Conservation (phyloP, 2,888 invertebrate species). For the Philaethria dido region DNA sequence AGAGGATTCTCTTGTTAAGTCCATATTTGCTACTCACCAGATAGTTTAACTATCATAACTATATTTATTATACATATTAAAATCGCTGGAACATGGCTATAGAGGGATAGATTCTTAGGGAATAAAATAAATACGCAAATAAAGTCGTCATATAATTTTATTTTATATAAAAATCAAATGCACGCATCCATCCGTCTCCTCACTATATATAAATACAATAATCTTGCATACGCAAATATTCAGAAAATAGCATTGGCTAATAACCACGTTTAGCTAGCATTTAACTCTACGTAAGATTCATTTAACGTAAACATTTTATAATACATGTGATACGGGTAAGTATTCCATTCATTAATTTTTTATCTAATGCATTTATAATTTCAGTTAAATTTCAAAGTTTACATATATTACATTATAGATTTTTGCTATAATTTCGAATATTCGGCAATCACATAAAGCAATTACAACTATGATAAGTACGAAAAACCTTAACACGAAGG, state of each 20-base stretch:
- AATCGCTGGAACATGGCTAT: too few relatives aligned
- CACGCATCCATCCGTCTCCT: conserved; percentile 75
- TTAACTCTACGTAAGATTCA: conserved; percentile 73
- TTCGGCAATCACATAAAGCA: conserved; percentile 76
- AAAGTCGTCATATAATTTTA: conserved; percentile 78
- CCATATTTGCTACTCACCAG: too few relatives aligned
- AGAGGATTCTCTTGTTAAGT: too few relatives aligned
- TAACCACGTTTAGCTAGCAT: conserved; percentile 80
- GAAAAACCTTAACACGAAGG: conserved; percentile 78
- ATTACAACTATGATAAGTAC: conserved; percentile 78
- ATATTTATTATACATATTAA: neutral
- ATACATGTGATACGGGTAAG: conserved; percentile 72
- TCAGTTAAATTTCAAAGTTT: conserved; percentile 61
- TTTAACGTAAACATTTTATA: conserved; percentile 71
- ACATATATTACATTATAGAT: conserved; percentile 76
- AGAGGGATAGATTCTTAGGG: too few relatives aligned
- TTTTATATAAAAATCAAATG: conserved; percentile 83
- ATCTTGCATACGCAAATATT: conserved; percentile 76
- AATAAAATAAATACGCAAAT: conserved; percentile 47
- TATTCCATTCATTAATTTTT: conserved; percentile 57
- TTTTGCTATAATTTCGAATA: conserved; percentile 79
- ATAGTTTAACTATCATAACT: neutral
- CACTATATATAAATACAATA: conserved; percentile 80
- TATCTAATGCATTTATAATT: conserved; percentile 41
- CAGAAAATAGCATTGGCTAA: conserved; percentile 83